Conservation (phyloP, 2,797 vertebrate genomes). For the Mycteria americana region DNA sequence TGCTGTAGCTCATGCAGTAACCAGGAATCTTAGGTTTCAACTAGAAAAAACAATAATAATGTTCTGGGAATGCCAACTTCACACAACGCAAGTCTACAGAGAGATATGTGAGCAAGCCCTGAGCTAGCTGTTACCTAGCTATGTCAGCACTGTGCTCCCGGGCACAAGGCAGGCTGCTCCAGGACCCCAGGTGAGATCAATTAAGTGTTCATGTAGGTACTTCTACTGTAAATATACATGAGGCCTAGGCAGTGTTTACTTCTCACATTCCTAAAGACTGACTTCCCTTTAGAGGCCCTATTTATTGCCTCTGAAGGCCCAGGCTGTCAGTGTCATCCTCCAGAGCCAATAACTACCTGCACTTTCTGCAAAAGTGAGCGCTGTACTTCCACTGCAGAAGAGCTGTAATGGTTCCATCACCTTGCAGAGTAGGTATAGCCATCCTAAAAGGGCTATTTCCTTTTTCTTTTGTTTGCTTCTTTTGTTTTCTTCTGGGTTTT, state of each 20-base stretch:
- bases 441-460: not conserved
- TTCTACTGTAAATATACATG: not conserved
- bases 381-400: not conserved
- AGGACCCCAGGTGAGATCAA: not conserved
- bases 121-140: not conserved
- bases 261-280: not conserved
- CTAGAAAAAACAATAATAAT: not conserved
- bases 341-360: not conserved
- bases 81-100: rapidly evolving
- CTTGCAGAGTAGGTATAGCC: not conserved
- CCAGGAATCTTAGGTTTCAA: not conserved
- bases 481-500: not conserved
- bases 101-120: rapidly evolving
- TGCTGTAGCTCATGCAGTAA: not conserved
- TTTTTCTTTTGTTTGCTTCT: not conserved
- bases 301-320: not conserved
- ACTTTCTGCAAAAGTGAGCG: not conserved
- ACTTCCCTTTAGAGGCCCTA: not conserved
- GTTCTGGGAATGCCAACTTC: not conserved
- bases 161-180: not conserved
- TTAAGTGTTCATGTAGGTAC: not conserved
- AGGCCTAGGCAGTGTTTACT: not conserved
- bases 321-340: not conserved
- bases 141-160: not conserved
- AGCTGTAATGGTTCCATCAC: not conserved